A percentile compares a stretch with the other conserved stretches of the same genome.
phyloP scores from a whole-genome alignment of 2,888 invertebrate genomes.

The Molorchus minor region DNA sequence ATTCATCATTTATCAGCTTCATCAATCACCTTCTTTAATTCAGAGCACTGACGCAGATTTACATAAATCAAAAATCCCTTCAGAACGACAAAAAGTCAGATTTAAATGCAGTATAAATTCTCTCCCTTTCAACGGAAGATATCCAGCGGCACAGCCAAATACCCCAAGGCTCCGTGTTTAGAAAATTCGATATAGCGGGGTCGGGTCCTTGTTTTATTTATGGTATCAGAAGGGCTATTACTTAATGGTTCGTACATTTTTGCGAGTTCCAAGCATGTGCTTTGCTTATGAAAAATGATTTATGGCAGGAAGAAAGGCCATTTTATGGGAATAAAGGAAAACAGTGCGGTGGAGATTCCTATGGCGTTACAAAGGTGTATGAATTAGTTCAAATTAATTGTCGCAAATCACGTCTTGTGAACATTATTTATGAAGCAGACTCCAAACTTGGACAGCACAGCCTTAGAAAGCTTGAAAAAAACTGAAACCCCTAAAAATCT shows the following conservation, averaged over 20 bases:
- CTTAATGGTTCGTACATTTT: slow-evolving; percentile 26
- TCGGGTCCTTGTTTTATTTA: slow-evolving; percentile 19
- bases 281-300: slow-evolving; percentile 20
- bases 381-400: neutral
- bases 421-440: no score
- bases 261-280: slow-evolving; percentile 24
- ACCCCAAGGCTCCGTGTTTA: slow-evolving; percentile 3
- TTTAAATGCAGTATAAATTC: slow-evolving; percentile 39
- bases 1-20: no score
- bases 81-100: slow-evolving; percentile 33
- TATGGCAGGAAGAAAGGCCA: slow-evolving; percentile 17
- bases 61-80: slow-evolving; percentile 38
- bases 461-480: no score
- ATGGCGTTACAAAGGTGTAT: slow-evolving; percentile 4
- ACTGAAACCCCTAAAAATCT: no score
- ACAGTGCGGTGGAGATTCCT: neutral
- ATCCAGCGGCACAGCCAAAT: slow-evolving; percentile 16
- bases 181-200: slow-evolving; percentile 20
- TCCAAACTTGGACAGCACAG: no score
- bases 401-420: neutral
- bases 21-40: neutral
- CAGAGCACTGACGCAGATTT: slow-evolving; percentile 14
- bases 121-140: slow-evolving; percentile 28
- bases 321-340: neutral
- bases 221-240: slow-evolving; percentile 22